Base-by-base conservation (phyloP, 2,113 vertebrate genomes). In the Hipposideros armiger region DNA sequence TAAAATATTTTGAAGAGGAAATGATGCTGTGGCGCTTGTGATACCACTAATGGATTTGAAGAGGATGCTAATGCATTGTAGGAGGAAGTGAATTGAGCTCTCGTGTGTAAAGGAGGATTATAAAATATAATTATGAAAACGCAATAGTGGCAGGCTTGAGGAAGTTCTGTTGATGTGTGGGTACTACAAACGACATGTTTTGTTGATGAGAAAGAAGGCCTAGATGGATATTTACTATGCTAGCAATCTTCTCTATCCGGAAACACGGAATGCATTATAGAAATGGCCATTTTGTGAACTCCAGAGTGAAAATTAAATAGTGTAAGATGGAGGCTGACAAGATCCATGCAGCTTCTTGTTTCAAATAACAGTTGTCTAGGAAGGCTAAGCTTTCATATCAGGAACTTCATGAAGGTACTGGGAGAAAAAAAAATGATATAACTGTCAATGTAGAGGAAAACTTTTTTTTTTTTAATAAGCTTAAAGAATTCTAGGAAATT, bases 31-130 rank as follows among this genome's bases (percentile, higher is more conserved):
- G 98, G 98, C 98, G 98, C 98, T 97, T 97, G 97, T 96, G 98
- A 98, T 98, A 98, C 96, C 95, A 98, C 98, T 99, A 99, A 99
- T 99, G 99, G 98, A 98, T 99, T 98, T 98, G 98, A 98, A 99
- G 99, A 98, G 98, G 98, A 97, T 98, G 98, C 98, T 98, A 98
- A 99, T 98, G 98, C 95, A 97, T 98, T 97, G 98, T 96, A 98
- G 98, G 98, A 98, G 97, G 97, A 97, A 98, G 98, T 98, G 97
- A 98, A 98, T 95, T 97, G 98, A 98, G 97, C 98, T 98, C 97
- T 98, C 20, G 69, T 98, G 98, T 99, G 98, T 98, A 98, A 98
- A 98, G 98, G 96, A 86, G 98, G 98, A 98, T 98, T 98, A 98
- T 98, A 98, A 99, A 99, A 98, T 97, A 98, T 98, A 98, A 99